Base-by-base conservation (phyloP, 2,888 invertebrate genomes). In the Galeopsomyia nigrocyanea region DNA sequence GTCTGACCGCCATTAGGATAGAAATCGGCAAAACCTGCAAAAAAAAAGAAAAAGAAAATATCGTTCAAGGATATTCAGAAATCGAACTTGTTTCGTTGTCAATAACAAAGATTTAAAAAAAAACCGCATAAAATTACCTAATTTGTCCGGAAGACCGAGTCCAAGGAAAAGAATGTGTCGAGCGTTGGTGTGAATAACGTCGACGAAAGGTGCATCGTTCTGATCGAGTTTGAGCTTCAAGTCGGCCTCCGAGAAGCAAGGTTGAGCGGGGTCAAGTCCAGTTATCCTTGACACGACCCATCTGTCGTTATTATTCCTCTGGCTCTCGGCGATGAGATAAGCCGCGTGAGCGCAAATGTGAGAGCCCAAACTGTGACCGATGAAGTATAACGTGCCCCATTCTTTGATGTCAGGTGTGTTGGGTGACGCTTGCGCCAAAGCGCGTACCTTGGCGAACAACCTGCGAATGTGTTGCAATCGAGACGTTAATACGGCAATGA, bases 1-100 rank as follows among this genome's bases (percentile, higher is more conserved):
- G 87, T 87, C 85, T 89, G 88, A 0, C 92, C 93, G 0, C 92
- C 92, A 74, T 92, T 92, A 0, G 92, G 90, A 82, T 92, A 92
- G 80, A 92, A 92, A 81, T 93, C 92, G 2, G 90, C 88, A 77
- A 92, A 87, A 61, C 90, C 90, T 90, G 31, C 67, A 50, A 50
- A n/a, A 3, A 13, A 60, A 7, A 21, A 49, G n/a, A 3, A 13
- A 60, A 7, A 21, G 46, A 58, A 6, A 64, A 60, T 49, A 60
- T 31, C 7, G 9, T 51, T 22, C 14, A 50, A 16, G 50, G 14
- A 51, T 53, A n/a, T 1, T n/a, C n/a, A n/a, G 1, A 17, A 22
- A 62, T 16, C 16, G 0, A 16, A 56, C 19, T 60, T 3, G 39
- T 13, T 19, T 51, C 16, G 17, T 31, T 13, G 17, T 22, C 39